Base-by-base conservation (phyloP, 2,113 vertebrate genomes). In the Hoplias malabaricus region DNA sequence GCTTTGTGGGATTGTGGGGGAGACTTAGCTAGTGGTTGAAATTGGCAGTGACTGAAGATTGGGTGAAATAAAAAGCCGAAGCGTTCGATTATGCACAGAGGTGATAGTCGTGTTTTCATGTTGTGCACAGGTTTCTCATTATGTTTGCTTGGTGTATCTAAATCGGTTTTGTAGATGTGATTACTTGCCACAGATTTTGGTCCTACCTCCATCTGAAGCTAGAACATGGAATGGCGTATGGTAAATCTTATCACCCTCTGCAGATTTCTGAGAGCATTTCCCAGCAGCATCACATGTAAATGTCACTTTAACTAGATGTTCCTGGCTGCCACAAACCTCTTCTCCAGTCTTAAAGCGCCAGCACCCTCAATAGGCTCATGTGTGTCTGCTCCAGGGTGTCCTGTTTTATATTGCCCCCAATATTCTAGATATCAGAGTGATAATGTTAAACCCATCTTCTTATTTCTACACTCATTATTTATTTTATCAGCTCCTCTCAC, bases 231-330 rank as follows among this genome's bases (percentile, higher is more conserved):
- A 59, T 2, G 54, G 33, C 16, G 5, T 19, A 25, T 6, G 2
- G 31, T 70, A 50, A 78, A 71, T 78, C 67, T 78, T 70, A 63
- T 78, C 67, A 63, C 67, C 13, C 42, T 7, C 42, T 56, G 61
- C 66, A 69, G 29, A 29, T 70, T 70, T 67, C 68, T 54, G 11
- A 50, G 38, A 29, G 62, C 56, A 62, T 69, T 77, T 77, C 75
- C n/a, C 54, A 27, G 40, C 38, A 69, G 23, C 53, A n/a, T 34
- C 33, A 38, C 19, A 34, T 23, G n/a, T 23, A 48, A 48, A 61
- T 40, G 16, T 43, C 25, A 13, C 46, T 73, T 72, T 57, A 56
- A 54, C 46, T 16, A 14, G 38, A 23, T 13, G 48, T 40, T 56
- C 16, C 4, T n/a, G n/a, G 34, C 38, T 31, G 56, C 69, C 29